phyloP scores from a whole-genome alignment of 2,797 vertebrate genomes.

The Morus bassanus region DNA sequence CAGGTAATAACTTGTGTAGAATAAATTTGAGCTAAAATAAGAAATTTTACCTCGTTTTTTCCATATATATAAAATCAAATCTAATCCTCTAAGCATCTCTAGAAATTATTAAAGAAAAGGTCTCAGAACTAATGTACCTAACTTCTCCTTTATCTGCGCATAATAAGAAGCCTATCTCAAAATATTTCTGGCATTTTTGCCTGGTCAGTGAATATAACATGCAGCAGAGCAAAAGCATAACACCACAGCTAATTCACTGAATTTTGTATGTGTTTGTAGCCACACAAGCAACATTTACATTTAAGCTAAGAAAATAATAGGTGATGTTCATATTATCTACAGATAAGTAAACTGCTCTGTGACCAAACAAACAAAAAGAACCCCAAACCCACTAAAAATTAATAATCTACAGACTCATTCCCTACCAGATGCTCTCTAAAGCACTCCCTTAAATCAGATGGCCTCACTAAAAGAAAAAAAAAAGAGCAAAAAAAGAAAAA shows the following conservation, averaged over 20 bases:
- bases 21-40: not conserved
- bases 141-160: not conserved
- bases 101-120: not conserved
- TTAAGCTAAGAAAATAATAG: not conserved
- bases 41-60: not conserved
- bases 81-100: not conserved
- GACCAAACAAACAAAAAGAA: not conserved
- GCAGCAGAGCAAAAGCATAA: not conserved
- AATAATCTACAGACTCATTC: not conserved
- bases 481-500: too few species aligned
- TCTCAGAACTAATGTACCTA: not conserved
- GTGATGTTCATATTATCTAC: not conserved
- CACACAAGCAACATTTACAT: not conserved
- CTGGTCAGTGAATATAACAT: not conserved
- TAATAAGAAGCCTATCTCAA: not conserved
- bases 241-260: not conserved
- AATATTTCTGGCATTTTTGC: not conserved
- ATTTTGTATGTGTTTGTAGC: not conserved
- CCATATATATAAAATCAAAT: not conserved
- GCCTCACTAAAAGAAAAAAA: not conserved
- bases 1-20: not conserved
- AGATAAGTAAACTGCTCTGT: not conserved
- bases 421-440: not conserved
- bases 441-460: not conserved
- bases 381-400: not conserved